Conservation (phyloP, 2,888 invertebrate species). For the Eupithecia dodoneata region DNA sequence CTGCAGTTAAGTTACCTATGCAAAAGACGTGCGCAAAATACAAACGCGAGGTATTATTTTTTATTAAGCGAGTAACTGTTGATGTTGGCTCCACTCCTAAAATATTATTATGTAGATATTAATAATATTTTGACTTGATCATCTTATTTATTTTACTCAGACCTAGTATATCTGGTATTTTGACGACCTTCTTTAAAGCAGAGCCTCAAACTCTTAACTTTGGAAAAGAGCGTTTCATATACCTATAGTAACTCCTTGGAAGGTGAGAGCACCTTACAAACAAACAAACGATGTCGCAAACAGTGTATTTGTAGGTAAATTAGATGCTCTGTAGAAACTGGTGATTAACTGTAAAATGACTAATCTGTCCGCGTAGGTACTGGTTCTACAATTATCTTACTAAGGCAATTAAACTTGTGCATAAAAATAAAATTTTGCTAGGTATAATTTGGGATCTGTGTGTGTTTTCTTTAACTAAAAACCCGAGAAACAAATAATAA, state of each 20-base stretch:
- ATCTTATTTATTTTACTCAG: too few species aligned
- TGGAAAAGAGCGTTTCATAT: not conserved
- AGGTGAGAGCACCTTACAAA: constrained; percentile 36
- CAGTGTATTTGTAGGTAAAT: constrained; percentile 19
- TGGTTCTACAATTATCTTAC: not conserved
- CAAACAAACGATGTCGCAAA: constrained; percentile 15
- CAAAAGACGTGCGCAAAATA: constrained; percentile 3
- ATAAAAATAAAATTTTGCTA: not conserved
- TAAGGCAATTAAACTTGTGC: not conserved
- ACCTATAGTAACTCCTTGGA: not conserved
- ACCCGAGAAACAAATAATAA: not conserved
- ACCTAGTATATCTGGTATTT: too few species aligned
- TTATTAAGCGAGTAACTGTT: not conserved
- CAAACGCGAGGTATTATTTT: not conserved
- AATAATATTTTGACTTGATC: too few species aligned
- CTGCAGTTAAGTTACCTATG: not conserved
- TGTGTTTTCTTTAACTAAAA: not conserved
- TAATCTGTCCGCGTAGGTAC: not conserved
- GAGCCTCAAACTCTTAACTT: not conserved
- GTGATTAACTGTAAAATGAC: not conserved
- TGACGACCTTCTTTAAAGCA: too few species aligned
- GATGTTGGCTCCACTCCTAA: not conserved
- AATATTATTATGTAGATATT: too few species aligned
- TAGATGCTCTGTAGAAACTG: not conserved
- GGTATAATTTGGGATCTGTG: not conserved